Evolutionary conservation across 2,888 invertebrate species (phyloP).

Genomic region (Acanthosepion lycidas): DNA sequence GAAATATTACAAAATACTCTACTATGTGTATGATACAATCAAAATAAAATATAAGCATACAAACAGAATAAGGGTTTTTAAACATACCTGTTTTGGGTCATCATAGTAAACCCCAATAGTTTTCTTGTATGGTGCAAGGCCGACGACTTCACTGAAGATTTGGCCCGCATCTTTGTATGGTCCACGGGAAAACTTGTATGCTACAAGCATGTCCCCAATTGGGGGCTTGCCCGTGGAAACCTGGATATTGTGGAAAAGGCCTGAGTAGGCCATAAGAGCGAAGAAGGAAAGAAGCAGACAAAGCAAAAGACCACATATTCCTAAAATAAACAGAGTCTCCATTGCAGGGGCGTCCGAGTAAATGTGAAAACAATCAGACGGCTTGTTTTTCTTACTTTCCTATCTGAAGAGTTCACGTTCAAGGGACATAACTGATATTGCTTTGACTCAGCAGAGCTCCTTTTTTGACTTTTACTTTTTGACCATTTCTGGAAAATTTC

Average conservation of each 20-base stretch:
- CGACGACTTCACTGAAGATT: conserved; percentile 74
- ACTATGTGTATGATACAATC: background rate
- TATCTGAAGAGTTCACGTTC: background rate
- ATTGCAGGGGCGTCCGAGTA: conserved; percentile 51
- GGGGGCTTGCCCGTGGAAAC: conserved; percentile 74
- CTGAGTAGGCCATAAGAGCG: conserved; percentile 69
- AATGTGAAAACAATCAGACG: background rate
- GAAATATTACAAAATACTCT: background rate
- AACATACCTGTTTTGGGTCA: conserved; percentile 73
- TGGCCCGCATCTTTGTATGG: conserved; percentile 75
- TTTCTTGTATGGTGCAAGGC: conserved; percentile 71
- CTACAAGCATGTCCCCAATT: conserved; percentile 68
- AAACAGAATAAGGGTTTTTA: background rate
- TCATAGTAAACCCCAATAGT: conserved; percentile 76
- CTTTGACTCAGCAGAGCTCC: too few species aligned
- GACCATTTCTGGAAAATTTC: too few species aligned
- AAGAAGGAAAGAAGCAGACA: conserved; percentile 67
- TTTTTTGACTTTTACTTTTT: too few species aligned
- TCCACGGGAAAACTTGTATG: conserved; percentile 75
- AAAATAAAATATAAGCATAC: background rate
- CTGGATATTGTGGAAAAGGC: conserved; percentile 70
- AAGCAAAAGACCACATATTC: conserved; percentile 64
- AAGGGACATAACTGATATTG: background rate
- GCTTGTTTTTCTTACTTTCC: background rate
- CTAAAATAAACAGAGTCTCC: conserved; percentile 61